These are phyloP conservation scores for Clinocottus analis DNA, from an alignment of 2,113 vertebrate species.

Conservation along the genomic window DNA sequence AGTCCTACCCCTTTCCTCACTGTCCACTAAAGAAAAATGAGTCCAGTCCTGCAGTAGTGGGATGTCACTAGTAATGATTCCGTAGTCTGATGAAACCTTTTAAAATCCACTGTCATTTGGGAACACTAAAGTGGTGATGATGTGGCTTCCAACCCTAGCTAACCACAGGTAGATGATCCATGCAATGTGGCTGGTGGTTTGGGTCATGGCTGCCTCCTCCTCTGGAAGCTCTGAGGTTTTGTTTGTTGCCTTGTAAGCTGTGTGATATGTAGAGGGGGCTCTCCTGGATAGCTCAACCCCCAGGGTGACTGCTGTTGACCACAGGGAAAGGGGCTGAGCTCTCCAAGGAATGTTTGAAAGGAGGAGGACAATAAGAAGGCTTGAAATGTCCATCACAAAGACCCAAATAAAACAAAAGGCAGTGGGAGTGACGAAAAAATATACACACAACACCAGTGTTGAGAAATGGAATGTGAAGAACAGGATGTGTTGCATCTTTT, in stretches of 20 bases:
- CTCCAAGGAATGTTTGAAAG: constrained; percentile 55
- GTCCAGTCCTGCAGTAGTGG: background rate
- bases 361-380: constrained; percentile 28
- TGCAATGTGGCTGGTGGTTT: constrained; percentile 23
- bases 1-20: background rate
- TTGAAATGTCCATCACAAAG: constrained; percentile 75
- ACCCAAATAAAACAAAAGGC: constrained; percentile 65
- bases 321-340: constrained; percentile 44
- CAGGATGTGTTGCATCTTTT: constrained; percentile 56
- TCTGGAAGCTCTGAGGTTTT: constrained; percentile 28
- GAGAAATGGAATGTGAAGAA: constrained; percentile 41
- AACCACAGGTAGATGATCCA: constrained; percentile 39
- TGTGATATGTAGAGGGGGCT: constrained; percentile 57
- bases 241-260: constrained; percentile 57
- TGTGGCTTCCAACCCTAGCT: constrained; percentile 9
- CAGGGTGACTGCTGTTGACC: constrained; percentile 40
- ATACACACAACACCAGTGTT: constrained; percentile 14
- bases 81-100: constrained; percentile 32
- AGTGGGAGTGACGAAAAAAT: constrained; percentile 29
- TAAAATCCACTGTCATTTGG: constrained; percentile 37
- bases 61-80: constrained; percentile 15
- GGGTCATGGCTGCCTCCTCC: constrained; percentile 16
- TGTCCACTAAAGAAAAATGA: background rate
- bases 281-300: constrained; percentile 58
- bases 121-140: constrained; percentile 18